Conservation (phyloP, 2,797 vertebrate genomes). For the Dipus sagitta region DNA sequence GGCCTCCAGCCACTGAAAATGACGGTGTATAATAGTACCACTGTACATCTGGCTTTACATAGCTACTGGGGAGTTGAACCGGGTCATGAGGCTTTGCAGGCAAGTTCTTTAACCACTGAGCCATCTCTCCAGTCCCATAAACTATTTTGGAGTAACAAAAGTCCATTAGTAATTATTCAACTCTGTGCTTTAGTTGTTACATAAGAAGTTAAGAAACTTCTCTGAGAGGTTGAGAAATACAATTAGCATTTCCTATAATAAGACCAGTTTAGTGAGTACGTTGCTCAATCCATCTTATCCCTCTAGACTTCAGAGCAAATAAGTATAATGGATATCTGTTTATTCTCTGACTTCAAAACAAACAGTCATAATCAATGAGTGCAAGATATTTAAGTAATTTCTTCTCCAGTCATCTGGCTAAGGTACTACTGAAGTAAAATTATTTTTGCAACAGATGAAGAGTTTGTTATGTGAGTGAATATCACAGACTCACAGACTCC, state of each 20-base stretch:
- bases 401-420: background rate
- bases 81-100: too few species aligned
- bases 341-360: conserved; percentile 41
- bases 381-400: conserved; percentile 9
- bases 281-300: conserved; percentile 49
- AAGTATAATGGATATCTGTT: background rate
- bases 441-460: conserved; percentile 4
- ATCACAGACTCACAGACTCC: background rate
- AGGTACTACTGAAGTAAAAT: conserved; percentile 8
- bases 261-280: background rate
- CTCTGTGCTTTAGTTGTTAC: background rate
- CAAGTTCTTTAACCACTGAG: too few species aligned
- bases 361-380: background rate
- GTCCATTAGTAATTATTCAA: conserved; percentile 36
- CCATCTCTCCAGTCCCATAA: too few species aligned
- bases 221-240: conserved; percentile 31
- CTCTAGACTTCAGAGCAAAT: conserved; percentile 29
- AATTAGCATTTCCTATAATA: conserved; percentile 46
- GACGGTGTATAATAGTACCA: too few species aligned
- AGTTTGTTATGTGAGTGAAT: conserved; percentile 6
- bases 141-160: conserved; percentile 2
- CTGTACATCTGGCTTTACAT: too few species aligned
- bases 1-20: too few species aligned
- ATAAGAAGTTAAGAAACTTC: conserved; percentile 46
- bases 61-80: too few species aligned